phyloP scores from a whole-genome alignment of 2,797 vertebrate species.

The Crocodylus rhombifer region DNA sequence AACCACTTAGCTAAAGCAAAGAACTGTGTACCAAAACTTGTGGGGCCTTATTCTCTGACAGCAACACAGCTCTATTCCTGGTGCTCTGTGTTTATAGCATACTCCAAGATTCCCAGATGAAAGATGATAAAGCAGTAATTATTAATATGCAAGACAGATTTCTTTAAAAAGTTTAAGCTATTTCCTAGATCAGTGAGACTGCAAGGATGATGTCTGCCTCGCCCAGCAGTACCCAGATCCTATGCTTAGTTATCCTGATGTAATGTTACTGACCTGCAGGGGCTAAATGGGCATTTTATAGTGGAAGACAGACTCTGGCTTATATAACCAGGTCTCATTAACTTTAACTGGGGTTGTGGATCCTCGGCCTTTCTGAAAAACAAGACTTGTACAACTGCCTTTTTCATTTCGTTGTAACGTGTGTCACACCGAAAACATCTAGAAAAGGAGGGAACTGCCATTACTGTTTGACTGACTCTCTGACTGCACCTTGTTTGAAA shows the following conservation, averaged over 20 bases:
- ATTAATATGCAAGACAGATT: not conserved
- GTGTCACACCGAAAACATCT: constrained; percentile 46
- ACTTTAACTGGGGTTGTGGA: not conserved
- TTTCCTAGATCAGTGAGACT: not conserved
- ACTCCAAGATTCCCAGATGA: not conserved
- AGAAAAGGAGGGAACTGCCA: constrained; percentile 21
- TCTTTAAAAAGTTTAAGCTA: constrained; percentile 8
- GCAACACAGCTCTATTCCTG: not conserved
- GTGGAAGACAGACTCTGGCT: not conserved
- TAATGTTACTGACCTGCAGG: not conserved
- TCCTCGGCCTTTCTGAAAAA: constrained; percentile 41
- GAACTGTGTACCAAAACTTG: accelerated
- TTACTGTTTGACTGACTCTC: not conserved
- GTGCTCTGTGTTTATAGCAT: not conserved
- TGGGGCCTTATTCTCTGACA: not conserved
- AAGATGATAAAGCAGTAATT: not conserved
- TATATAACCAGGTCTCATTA: not conserved
- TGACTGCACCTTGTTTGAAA: constrained; percentile 56
- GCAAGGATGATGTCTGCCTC: not conserved
- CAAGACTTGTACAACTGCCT: not conserved
- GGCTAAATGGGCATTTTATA: not conserved
- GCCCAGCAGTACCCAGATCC: not conserved
- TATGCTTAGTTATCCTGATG: accelerated
- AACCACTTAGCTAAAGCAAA: not conserved
- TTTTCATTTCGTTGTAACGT: constrained; percentile 16